phyloP scores from a whole-genome alignment of 2,888 invertebrate species.

The Tubulanus polymorphus region DNA sequence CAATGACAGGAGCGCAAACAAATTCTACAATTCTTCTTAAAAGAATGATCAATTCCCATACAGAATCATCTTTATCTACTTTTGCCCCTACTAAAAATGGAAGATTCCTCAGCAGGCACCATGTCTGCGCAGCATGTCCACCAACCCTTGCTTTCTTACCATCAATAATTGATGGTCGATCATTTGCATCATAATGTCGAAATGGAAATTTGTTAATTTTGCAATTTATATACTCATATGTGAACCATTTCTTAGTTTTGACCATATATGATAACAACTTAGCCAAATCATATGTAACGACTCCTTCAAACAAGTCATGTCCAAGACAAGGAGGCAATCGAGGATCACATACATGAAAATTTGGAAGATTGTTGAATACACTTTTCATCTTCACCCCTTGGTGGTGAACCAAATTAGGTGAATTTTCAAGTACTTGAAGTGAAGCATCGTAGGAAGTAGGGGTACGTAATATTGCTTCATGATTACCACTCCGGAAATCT shows the following conservation, averaged over 20 bases:
- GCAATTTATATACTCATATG: slow-evolving; percentile 6
- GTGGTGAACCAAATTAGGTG: too few relatives aligned
- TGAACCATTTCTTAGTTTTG: slow-evolving; percentile 7
- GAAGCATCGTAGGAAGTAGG: neutral
- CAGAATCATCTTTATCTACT: slow-evolving; percentile 1
- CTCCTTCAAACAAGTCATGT: slow-evolving; percentile 16
- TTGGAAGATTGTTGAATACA: slow-evolving; percentile 7
- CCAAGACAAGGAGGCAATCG: slow-evolving; percentile 14
- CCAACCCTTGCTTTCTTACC: slow-evolving; percentile 1
- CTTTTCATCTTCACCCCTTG: slow-evolving; percentile 9
- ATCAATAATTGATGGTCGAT: slow-evolving; percentile 9
- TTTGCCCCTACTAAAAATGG: slow-evolving; percentile 8
- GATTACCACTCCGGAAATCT: neutral
- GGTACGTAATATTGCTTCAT: neutral
- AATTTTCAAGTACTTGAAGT: neutral
- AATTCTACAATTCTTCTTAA: slow-evolving; percentile 8
- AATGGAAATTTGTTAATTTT: slow-evolving; percentile 4
- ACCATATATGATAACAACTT: neutral
- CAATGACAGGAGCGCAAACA: slow-evolving; percentile 8
- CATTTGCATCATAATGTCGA: slow-evolving; percentile 5
- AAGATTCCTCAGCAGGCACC: slow-evolving; percentile 8
- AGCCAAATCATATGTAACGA: slow-evolving; percentile 17
- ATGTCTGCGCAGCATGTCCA: slow-evolving; percentile 15
- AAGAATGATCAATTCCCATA: slow-evolving; percentile 7
- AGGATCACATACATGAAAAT: slow-evolving; percentile 15